A percentile compares a stretch with the other conserved stretches of the same genome.
phyloP scores from a whole-genome alignment of 1,140 invertebrate genomes.

The Cotesia glomerata region DNA sequence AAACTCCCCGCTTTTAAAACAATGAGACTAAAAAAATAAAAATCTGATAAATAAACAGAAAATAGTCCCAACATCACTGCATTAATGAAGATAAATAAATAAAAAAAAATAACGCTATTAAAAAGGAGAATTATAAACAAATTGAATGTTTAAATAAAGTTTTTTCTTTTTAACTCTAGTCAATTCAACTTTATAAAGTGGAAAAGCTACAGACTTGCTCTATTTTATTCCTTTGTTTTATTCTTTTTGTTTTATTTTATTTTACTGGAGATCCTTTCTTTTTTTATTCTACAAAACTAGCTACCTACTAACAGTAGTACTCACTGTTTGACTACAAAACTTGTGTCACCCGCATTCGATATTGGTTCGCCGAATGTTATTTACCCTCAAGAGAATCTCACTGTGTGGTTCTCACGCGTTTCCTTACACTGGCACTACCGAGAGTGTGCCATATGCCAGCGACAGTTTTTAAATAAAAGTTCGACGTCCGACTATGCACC shows the following conservation, averaged over 20 bases:
- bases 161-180: neutral
- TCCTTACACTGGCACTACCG: neutral
- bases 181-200: constrained; percentile 9
- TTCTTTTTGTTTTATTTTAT: too few species aligned
- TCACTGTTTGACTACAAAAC: constrained; percentile 40
- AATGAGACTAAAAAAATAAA: too few species aligned
- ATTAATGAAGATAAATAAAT: too few species aligned
- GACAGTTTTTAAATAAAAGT: constrained; percentile 35
- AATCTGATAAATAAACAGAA: too few species aligned
- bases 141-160: neutral
- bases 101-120: too few species aligned
- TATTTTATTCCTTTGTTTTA: too few species aligned
- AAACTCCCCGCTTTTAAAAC: too few species aligned
- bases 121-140: too few species aligned
- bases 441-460: neutral
- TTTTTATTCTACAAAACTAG: too few species aligned
- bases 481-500: constrained; percentile 22
- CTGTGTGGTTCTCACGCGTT: neutral
- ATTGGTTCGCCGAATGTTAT: constrained; percentile 55
- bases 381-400: constrained; percentile 40
- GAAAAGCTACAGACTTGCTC: neutral
- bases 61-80: too few species aligned
- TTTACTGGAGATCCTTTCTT: neutral
- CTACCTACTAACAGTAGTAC: neutral
- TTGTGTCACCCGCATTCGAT: constrained; percentile 50